Base-by-base conservation (phyloP, 2,888 invertebrate species). In the Erebia epiphron region DNA sequence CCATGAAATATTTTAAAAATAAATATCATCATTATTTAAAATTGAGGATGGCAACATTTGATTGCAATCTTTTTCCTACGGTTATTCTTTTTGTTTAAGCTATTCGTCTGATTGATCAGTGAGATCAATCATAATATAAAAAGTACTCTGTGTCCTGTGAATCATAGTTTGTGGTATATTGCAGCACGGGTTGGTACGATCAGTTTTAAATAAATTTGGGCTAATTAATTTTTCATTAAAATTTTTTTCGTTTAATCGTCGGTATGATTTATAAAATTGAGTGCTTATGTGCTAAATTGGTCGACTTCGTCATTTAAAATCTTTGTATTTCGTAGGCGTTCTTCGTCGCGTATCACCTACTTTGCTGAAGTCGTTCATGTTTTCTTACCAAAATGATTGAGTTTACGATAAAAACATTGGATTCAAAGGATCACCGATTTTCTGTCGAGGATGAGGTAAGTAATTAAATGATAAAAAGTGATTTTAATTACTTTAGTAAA, bases 331-430 rank as follows among this genome's bases (percentile, higher is more conserved):
- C 61, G 46, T 61, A 75, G 73, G 54, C 68, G 58, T 65, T 54
- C 66, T 67, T 68, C 21, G 56, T 35, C 65, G 43, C 66, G 58
- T 67, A 68, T 43, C 52, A 64, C 61, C 70, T 67, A 67, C 69
- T 68, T 68, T 64, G 67, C 63, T 46, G 68, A 60, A 66, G 68
- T 67, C 67, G 71, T 68, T 54, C 71, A 70, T 73, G 71, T 70
- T 71, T 67, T 64, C 62, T 10, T 56, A 58, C 16, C 58, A 73
- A 79, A 83, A 96, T 96, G 96, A 97, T 98, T 93, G 95, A 96
- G 80, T 94, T 98, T 80, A 98, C 97, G 78, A 97, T 98, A 79
- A 98, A 98, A 92, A 98, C 98, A 73, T 94, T 98, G 84, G 98
- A 98, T 94, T 97, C 97, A 52, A 96, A 95, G 86, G 97, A 98